phyloP scores from a whole-genome alignment of 1,140 invertebrate species.

The Drepana arcuata region DNA sequence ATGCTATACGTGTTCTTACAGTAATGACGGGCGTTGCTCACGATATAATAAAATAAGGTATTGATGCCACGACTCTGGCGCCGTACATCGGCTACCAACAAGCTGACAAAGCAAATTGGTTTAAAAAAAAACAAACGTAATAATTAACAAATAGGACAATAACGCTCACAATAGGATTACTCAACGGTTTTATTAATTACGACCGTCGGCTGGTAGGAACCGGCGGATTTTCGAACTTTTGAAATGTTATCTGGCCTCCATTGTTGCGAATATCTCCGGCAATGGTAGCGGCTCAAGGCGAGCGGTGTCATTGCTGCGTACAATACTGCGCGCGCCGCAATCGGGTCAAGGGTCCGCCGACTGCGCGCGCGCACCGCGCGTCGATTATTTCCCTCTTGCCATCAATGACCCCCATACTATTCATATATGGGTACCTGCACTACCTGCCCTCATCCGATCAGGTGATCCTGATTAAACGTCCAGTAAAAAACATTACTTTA shows the following conservation, averaged over 20 bases:
- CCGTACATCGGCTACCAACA: background rate
- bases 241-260: constrained; percentile 70
- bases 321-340: constrained; percentile 48
- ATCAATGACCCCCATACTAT: constrained; percentile 15
- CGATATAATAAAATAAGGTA: constrained; percentile 12
- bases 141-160: constrained; percentile 29
- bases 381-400: constrained; percentile 5
- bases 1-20: constrained; percentile 19
- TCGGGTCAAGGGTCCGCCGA: constrained; percentile 60
- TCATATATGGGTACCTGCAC: constrained; percentile 42
- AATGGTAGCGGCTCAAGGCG: constrained; percentile 68
- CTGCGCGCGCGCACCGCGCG: constrained; percentile 32
- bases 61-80: background rate
- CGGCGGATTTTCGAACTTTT: constrained; percentile 67
- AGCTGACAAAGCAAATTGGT: background rate
- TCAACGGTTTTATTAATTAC: constrained; percentile 58
- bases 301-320: constrained; percentile 69
- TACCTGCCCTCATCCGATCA: constrained; percentile 43
- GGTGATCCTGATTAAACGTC: constrained; percentile 37
- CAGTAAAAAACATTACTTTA: constrained; percentile 32
- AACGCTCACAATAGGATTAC: constrained; percentile 32
- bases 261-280: constrained; percentile 71
- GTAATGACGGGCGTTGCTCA: constrained; percentile 16
- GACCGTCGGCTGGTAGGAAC: constrained; percentile 37
- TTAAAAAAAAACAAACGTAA: background rate